A percentile compares a stretch with the other conserved stretches of the same genome.
These are phyloP conservation scores for Lasioglossum villosulum DNA, from an alignment of 2,888 invertebrate species.

Conservation along the genomic window DNA sequence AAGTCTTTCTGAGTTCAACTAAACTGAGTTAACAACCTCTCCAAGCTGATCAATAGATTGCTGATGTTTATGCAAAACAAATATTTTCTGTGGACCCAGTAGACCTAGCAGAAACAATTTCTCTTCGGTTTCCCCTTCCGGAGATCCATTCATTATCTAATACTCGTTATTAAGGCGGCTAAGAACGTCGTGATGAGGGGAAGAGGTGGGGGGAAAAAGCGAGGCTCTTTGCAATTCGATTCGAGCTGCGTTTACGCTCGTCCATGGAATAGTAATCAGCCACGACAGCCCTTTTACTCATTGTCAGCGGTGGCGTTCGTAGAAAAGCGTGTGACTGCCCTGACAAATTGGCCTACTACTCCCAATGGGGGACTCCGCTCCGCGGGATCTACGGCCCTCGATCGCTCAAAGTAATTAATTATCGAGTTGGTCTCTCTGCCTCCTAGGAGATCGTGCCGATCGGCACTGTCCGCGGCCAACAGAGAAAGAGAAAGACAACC, in stretches of 20 bases:
- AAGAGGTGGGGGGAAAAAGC: not conserved
- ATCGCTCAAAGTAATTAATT: constrained; percentile 74
- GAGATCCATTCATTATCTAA: constrained; percentile 30
- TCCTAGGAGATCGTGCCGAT: constrained; percentile 71
- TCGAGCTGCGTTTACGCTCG: constrained; percentile 52
- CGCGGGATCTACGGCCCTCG: constrained; percentile 72
- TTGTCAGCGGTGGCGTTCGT: constrained; percentile 61
- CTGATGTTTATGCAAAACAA: no score
- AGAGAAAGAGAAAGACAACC: constrained; percentile 48
- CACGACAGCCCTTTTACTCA: constrained; percentile 62
- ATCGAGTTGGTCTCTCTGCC: constrained; percentile 62
- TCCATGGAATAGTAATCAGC: constrained; percentile 67
- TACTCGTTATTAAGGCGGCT: constrained; percentile 10
- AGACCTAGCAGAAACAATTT: constrained; percentile 1
- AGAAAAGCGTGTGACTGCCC: constrained; percentile 70
- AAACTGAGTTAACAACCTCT: no score
- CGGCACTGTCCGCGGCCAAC: constrained; percentile 50
- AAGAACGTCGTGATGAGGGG: not conserved
- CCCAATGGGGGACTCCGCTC: constrained; percentile 65
- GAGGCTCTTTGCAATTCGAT: constrained; percentile 45
- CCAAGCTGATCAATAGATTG: not conserved
- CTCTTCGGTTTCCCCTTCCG: not conserved
- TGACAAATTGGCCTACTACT: constrained; percentile 73
- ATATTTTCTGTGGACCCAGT: no score
- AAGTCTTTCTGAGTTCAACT: no score